Evolutionary conservation across 1,140 invertebrate genomes (phyloP), one percentile per base, ranked within the genome.

Genomic region (Lethrus apterus): DNA sequence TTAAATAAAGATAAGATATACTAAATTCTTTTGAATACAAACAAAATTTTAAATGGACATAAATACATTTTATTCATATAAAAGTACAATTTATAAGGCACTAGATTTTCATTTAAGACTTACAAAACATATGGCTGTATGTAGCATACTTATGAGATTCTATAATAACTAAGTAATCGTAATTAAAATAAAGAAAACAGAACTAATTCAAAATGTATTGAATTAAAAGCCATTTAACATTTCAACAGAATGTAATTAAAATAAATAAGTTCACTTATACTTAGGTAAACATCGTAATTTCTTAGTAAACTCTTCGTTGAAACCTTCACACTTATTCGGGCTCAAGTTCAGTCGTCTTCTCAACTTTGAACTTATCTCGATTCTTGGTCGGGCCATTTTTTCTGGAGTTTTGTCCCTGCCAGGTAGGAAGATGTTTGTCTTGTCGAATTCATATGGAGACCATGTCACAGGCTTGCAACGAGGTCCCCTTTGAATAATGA

Each of bases 381-480:
- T 11, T 34, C 44, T 19, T 46, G 30, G 29, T 7, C 35, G 46
- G 13, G 36, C 29, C 24, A 21, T 29, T 29, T 50, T 47, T 11
- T 50, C 46, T 4, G 54, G 52, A 2, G 50, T 55, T 44, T 46
- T 50, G 13, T 58, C 40, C 19, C 44, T 44, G 38, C 40, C 13
- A 3, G 14, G 23, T 42, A n/a, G 26, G 13, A 44, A 33, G 1
- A 48, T 2, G 18, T 34, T 24, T 8, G 11, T 21, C 23, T 54
- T 52, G 23, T 62, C 53, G 23, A 55, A 58, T 14, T 65, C 62
- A 18, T 62, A 53, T 21, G 63, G 63, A 23, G 63, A 65, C 63
- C 63, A 65, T 23, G 59, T 63, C 8, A 63, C 46, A 3, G 63
- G 63, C 29, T 61, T 62, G 15, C 46, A 48, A 14, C 63, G 46